Conservation (phyloP, 1,140 invertebrate genomes). For the Ruditapes philippinarum region DNA sequence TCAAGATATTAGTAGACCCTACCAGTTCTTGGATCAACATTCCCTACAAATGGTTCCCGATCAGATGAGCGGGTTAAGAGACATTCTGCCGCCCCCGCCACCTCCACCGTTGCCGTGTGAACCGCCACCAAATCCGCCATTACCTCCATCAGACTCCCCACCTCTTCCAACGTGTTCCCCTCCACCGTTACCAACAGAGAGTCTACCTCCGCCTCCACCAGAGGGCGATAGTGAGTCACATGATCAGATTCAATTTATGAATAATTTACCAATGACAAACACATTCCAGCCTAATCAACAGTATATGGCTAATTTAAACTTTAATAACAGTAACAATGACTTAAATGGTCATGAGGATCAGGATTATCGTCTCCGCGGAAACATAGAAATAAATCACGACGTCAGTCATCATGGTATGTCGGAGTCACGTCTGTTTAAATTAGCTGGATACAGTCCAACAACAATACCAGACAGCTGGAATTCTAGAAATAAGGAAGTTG, state of each 20-base stretch:
- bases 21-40: not conserved
- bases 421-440: not conserved
- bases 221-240: not conserved
- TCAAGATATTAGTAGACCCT: not conserved
- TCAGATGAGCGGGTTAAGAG: not conserved
- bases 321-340: not conserved
- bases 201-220: not conserved
- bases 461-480: not conserved
- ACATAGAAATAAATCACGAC: not conserved
- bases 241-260: no score
- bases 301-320: not conserved
- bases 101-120: slow-evolving; percentile 54
- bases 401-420: not conserved
- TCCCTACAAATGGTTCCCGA: not conserved
- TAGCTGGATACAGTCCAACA: not conserved
- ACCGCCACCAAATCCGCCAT: slow-evolving; percentile 50
- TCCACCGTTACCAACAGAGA: slow-evolving; percentile 3
- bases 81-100: slow-evolving; percentile 6
- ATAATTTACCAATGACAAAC: not conserved
- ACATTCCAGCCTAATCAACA: not conserved
- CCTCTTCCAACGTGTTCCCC: slow-evolving; percentile 43
- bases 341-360: not conserved
- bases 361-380: no score
- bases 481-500: not conserved
- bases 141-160: slow-evolving; percentile 40